Conservation (phyloP, 2,113 vertebrate genomes). For the Grantiella picta region DNA sequence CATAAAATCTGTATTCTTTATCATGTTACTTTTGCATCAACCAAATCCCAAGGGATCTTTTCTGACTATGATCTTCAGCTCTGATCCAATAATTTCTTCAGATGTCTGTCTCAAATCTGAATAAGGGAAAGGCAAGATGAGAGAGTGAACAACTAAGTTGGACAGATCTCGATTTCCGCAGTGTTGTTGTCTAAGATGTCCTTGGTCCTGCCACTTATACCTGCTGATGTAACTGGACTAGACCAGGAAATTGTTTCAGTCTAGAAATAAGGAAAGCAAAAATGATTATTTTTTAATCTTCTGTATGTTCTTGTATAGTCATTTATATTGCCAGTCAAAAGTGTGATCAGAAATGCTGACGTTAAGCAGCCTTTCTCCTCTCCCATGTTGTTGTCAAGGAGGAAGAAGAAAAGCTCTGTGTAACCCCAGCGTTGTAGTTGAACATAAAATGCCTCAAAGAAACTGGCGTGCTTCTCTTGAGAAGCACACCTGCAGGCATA, state of each 20-base stretch:
- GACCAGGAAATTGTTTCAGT: neutral
- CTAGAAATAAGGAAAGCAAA: neutral
- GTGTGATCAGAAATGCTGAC: neutral
- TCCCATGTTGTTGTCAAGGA: neutral
- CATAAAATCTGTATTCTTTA: neutral
- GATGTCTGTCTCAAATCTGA: neutral
- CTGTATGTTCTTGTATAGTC: neutral
- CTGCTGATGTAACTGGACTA: neutral
- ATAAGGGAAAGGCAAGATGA: neutral
- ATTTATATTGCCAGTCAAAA: neutral
- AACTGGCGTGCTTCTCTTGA: neutral
- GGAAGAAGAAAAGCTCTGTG: neutral
- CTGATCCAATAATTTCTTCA: neutral
- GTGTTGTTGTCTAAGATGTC: neutral
- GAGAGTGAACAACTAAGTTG: accelerated
- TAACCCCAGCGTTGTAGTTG: neutral
- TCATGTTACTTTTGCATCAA: neutral
- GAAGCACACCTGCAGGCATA: neutral
- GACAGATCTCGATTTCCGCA: neutral
- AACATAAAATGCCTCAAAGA: neutral
- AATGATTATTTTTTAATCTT: neutral
- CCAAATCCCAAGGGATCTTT: neutral
- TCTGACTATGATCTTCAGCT: neutral
- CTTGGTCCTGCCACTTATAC: neutral
- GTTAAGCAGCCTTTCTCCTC: neutral